Evolutionary conservation across 2,888 invertebrate genomes (phyloP), one percentile per base, ranked within the genome.

Genomic region (Ennomos fuscantarius): DNA sequence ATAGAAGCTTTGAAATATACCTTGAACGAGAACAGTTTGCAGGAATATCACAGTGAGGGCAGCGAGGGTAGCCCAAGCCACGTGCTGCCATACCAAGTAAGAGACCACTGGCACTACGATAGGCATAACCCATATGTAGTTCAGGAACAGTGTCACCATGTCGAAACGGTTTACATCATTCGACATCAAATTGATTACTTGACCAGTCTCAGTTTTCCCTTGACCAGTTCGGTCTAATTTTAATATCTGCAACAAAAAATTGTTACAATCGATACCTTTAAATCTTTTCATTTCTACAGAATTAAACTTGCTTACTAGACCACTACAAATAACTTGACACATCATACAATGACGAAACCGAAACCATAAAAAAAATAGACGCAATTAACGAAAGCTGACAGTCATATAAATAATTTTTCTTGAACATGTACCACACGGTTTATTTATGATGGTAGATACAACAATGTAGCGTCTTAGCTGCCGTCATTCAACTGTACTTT

Each of bases 111-210:
- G 87, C 9, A 95, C 94, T 70, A 96, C 95, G 10, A 97, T 89
- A 0, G 97, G 97, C 87, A 96, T 96, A 52, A 97, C 94, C 96
- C 96, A 96, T 43, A 97, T 81, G 78, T 95, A 97, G 82, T 97
- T 96, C 10, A 96, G 82, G 75, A 94, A 95, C 47, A 94, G 72
- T 13, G 95, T 93, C 15, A 95, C 94, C 81, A 95, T 84, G 76
- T 97, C 97, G 78, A 97, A 96, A 63, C 97, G 93, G 70, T 95
- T 95, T 2, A 97, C 97, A 78, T 97, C 97, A 72, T 97, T 97
- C 0, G 97, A 96, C 87, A 97, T 93, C 55, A 97, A 84, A 81
- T 97, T 97, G 44, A 97, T 95, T 70, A 97, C 94, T 82, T 97
- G 96, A 0, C 97, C 97, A 66, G 96, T 82, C 88, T 93, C 73